phyloP scores from a whole-genome alignment of 2,113 vertebrate species.

The Oplegnathus fasciatus region DNA sequence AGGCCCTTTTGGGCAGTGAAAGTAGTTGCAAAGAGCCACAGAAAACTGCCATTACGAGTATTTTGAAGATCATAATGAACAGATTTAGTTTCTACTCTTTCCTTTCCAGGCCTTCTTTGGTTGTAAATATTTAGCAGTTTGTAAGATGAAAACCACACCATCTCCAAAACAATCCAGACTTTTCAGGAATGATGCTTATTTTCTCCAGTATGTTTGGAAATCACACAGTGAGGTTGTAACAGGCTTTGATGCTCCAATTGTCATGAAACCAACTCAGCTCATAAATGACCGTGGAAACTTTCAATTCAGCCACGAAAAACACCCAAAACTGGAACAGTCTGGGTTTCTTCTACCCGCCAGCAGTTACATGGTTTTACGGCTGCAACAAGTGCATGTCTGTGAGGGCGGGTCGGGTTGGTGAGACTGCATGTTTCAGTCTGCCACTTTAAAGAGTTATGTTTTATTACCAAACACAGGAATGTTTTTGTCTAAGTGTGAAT shows the following conservation, averaged over 20 bases:
- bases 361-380: constrained; percentile 46
- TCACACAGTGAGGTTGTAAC: constrained; percentile 16
- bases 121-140: constrained; percentile 67
- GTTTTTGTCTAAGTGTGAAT: constrained; percentile 61
- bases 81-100: constrained; percentile 33
- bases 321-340: constrained; percentile 41
- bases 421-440: constrained; percentile 55
- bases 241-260: constrained; percentile 61
- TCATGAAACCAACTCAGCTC: constrained; percentile 59
- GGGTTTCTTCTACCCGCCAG: constrained; percentile 34
- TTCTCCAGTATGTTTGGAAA: constrained; percentile 49
- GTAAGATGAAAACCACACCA: constrained; percentile 55
- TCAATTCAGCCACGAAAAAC: constrained; percentile 60
- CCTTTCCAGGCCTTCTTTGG: constrained; percentile 18
- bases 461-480: constrained; percentile 69
- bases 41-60: background rate
- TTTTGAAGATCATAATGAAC: constrained; percentile 45
- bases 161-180: constrained; percentile 59
- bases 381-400: constrained; percentile 75
- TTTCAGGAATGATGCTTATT: constrained; percentile 55
- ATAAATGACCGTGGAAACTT: constrained; percentile 73
- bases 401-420: constrained; percentile 48
- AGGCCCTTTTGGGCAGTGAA: background rate
- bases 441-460: constrained; percentile 73
- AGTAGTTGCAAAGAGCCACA: background rate